Conservation (phyloP, 2,888 invertebrate genomes). For the Agonopterix alstromeriana region DNA sequence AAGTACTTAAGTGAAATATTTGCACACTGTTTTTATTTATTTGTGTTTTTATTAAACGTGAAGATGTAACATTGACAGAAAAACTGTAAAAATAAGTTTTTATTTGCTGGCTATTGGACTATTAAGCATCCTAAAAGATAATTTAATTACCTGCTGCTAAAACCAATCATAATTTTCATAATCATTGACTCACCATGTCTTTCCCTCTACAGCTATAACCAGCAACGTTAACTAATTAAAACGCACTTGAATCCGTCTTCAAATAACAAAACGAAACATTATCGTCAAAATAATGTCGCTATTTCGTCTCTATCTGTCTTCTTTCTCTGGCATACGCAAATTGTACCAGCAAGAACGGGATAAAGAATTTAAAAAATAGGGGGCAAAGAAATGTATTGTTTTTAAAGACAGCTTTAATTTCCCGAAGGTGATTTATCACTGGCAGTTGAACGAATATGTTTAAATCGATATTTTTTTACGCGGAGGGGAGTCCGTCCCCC, state of each 20-base stretch:
- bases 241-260: conserved; percentile 20
- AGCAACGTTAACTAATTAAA: conserved; percentile 17
- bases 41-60: too few relatives aligned
- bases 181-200: too few relatives aligned
- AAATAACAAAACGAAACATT: conserved; percentile 18
- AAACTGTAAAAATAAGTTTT: too few relatives aligned
- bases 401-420: conserved; percentile 75
- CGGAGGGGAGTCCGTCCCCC: conserved; percentile 55
- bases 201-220: background rate
- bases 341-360: conserved; percentile 16
- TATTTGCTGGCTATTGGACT: too few relatives aligned
- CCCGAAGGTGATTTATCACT: conserved; percentile 76
- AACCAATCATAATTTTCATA: too few relatives aligned
- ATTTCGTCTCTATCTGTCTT: conserved; percentile 14
- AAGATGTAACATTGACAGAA: too few relatives aligned
- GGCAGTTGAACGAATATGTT: conserved; percentile 24
- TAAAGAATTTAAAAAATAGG: conserved; percentile 17
- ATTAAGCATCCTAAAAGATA: too few relatives aligned
- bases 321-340: conserved; percentile 14
- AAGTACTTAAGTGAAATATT: too few relatives aligned
- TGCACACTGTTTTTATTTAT: too few relatives aligned
- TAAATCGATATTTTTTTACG: conserved; percentile 50
- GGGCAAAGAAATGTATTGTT: conserved; percentile 66
- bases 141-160: too few relatives aligned
- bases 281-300: conserved; percentile 21